These are phyloP conservation scores for Actenoides hombroni DNA, from an alignment of 2,113 vertebrate genomes.

Conservation along the genomic window DNA sequence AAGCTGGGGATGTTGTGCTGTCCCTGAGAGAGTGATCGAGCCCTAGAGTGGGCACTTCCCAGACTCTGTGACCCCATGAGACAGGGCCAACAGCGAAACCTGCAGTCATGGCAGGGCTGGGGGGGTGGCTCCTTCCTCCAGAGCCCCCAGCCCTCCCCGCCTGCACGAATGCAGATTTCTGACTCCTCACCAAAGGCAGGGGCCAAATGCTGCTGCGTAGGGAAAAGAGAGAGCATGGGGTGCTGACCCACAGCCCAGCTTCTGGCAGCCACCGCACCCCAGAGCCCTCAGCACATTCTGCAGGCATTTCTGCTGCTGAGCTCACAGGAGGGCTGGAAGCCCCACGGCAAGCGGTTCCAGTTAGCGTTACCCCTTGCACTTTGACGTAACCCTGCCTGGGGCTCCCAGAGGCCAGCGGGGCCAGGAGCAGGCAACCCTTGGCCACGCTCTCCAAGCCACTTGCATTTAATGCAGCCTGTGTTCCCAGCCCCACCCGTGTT, in stretches of 20 bases:
- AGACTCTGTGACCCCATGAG: not conserved
- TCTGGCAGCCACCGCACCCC: rapidly evolving
- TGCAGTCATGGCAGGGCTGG: rapidly evolving
- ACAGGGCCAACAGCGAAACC: not conserved
- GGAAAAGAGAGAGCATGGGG: not conserved
- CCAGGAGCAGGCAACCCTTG: not conserved
- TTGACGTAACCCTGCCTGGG: not conserved
- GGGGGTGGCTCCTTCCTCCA: not conserved
- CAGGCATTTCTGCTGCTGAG: not conserved
- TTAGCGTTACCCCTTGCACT: not conserved
- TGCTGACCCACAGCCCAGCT: not conserved
- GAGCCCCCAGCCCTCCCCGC: no score
- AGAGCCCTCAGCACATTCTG: not conserved
- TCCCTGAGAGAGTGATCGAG: rapidly evolving
- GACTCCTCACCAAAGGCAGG: not conserved
- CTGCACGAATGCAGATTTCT: not conserved
- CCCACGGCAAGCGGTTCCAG: not conserved
- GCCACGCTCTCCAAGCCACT: rapidly evolving
- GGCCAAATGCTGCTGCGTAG: rapidly evolving
- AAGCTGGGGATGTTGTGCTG: rapidly evolving
- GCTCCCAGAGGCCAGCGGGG: rapidly evolving
- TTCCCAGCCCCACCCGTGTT: not conserved
- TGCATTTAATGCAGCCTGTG: rapidly evolving
- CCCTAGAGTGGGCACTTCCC: not conserved
- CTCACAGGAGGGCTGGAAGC: no score